Conservation (phyloP, 2,888 invertebrate genomes). For the Galerucella nymphaeae region DNA sequence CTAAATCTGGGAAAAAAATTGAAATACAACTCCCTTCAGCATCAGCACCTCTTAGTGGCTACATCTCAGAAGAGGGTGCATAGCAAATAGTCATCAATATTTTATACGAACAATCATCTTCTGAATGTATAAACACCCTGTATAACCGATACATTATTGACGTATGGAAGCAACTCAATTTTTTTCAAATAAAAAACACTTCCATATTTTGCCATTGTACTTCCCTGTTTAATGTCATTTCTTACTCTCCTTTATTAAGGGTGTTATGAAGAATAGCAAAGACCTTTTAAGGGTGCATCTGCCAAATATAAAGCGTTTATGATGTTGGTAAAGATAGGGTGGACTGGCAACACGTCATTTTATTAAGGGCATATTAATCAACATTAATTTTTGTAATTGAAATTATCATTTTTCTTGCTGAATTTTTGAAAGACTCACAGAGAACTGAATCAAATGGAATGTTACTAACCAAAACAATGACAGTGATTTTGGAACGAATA, state of each 20-base stretch:
- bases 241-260: slow-evolving; percentile 39
- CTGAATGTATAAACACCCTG: too few relatives aligned
- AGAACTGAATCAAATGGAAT: too few relatives aligned
- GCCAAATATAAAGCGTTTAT: slow-evolving; percentile 49
- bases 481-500: too few relatives aligned
- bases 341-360: background rate
- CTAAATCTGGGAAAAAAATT: too few relatives aligned
- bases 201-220: background rate
- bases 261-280: slow-evolving; percentile 45
- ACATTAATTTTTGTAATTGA: slow-evolving; percentile 7
- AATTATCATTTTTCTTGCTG: background rate
- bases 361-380: slow-evolving; percentile 17
- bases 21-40: too few relatives aligned
- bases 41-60: too few relatives aligned
- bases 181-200: background rate
- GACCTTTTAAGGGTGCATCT: slow-evolving; percentile 46
- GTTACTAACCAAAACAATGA: too few relatives aligned
- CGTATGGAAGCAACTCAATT: background rate
- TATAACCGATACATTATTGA: background rate
- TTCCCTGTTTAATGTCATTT: slow-evolving; percentile 25
- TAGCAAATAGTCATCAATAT: too few relatives aligned
- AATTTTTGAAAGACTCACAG: background rate
- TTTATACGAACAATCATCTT: too few relatives aligned
- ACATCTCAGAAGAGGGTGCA: too few relatives aligned
- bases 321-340: slow-evolving; percentile 33